A percentile compares a stretch with the other conserved stretches of the same genome.
phyloP scores from a whole-genome alignment of 2,797 vertebrate genomes.

The Nannoperca obscura region DNA sequence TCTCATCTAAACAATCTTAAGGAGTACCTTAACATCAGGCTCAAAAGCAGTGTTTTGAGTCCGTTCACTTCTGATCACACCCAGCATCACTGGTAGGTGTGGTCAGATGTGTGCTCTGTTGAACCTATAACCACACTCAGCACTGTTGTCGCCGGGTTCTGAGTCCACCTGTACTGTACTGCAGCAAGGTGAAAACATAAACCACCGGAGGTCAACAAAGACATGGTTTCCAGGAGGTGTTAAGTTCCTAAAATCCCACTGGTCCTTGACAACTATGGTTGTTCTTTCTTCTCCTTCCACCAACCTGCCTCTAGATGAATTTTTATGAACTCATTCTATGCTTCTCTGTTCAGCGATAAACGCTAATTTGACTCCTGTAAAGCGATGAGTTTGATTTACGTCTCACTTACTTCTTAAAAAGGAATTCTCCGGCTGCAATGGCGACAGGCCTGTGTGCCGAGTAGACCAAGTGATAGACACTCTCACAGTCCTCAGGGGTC shows the following conservation, averaged over 20 bases:
- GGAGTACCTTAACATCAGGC: not conserved
- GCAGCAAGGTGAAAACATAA: not conserved
- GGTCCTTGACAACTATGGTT: not conserved
- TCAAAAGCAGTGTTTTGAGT: not conserved
- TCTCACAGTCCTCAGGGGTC: slow-evolving; percentile 99
- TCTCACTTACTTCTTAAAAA: slow-evolving; percentile 95
- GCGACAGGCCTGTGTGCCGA: slow-evolving; percentile 98
- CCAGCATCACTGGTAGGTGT: not conserved
- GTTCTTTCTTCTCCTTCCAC: not conserved
- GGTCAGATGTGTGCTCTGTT: not conserved
- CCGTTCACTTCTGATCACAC: not conserved
- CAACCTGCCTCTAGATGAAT: not conserved
- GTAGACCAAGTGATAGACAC: slow-evolving; percentile 99
- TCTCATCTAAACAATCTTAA: not conserved
- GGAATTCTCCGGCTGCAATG: slow-evolving; percentile 97
- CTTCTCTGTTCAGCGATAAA: not conserved
- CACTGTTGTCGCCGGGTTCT: not conserved
- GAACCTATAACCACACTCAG: not conserved
- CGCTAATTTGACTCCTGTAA: not conserved
- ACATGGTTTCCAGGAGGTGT: not conserved
- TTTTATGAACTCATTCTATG: not conserved
- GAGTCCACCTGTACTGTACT: not conserved
- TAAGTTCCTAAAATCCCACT: not conserved
- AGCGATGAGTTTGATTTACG: not conserved
- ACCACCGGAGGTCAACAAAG: not conserved